Base-by-base conservation (phyloP, 2,797 vertebrate species). In the Pantherophis alleghaniensis region DNA sequence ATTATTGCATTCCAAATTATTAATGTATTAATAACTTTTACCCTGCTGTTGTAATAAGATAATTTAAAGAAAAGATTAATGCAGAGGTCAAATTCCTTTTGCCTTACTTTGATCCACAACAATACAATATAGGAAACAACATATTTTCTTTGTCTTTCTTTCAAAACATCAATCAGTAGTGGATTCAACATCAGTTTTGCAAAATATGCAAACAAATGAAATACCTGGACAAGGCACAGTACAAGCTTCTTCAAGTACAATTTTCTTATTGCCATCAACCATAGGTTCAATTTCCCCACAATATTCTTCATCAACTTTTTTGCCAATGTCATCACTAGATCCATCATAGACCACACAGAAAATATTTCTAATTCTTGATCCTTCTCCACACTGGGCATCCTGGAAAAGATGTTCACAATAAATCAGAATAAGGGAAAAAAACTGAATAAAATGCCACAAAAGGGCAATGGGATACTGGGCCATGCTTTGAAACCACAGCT, bases 341-440 rank as follows among this genome's bases (percentile, higher is more conserved):
- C 99, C 99, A 66, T 99, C 98, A 20, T 98, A 99, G 96, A 99
- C 99, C 4, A 98, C 98, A 96, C 99, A 99, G 79, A 99, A 98
- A 95, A 99, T 97, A 96, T 99, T 99, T 92, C 99, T 98, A 96
- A 97, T 97, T 94, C 98, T 98, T 51, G 95, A 97, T 83, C 99
- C 99, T 90, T 99, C 98, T 86, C 99, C 99, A 57, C 99, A 99
- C 0, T 99, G 98, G 94, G 99, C 99, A 92, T 98, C 98, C 99
- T 99, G 89, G 26, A 22, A 95, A 96, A 95, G 42, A 20, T 0
- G 93, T 28, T 63, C 61, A 74, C 26, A 56, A 56, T 16, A 56
- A 26, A 7, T 56, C 53, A 59, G 20, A 93, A 10, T 66, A 42
- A 18, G 60, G 4, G 2, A 20, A 74, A 26, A 20, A 69, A 69